Evolutionary conservation across 2,888 invertebrate genomes (phyloP), one percentile per base, ranked within the genome.

Genomic region (Seira ritae): DNA sequence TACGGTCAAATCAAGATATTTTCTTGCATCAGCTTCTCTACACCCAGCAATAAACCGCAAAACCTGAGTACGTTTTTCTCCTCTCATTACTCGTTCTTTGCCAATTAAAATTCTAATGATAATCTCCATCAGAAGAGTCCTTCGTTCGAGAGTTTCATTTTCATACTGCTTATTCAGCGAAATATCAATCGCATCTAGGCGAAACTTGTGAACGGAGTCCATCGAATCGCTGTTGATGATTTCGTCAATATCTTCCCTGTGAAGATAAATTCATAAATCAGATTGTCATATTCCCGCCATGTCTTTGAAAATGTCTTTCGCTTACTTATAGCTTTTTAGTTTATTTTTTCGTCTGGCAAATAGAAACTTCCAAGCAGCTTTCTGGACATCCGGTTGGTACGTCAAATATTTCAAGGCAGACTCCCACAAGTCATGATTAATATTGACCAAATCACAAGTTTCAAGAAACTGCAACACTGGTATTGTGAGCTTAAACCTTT

Each of bases 31-130:
- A n/a, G 66, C 24, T 55, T 76, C 83, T 0, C 72, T 79, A 55
- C 87, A 87, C 6, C 85, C 87, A n/a, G 85, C 87, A 1, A 87
- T 70, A 68, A 87, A 87, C 55, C 87, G 71, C 19, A 87, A 24
- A 1, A 85, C 83, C 37, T 84, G 85, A 8, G 74, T 66, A 0
- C 87, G 74, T 37, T 85, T 84, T 20, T 85, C 85, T 1, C 84
- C 80, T 72, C 85, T 87, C 82, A 84, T 76, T n/a, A 75, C 73
- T 17, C 80, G 76, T 71, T 87, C 87, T 60, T 87, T 87, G 1
- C 87, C 87, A 31, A 87, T 84, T n/a, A 87, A 24, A 46, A 87
- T 78, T 62, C 86, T 55, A 15, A 86, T 78, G 3, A 86, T 70
- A 37, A 86, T 84, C 4, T 84, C 81, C 86, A 86, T 86, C 12